Evolutionary conservation across 2,113 vertebrate genomes (phyloP).

Genomic region (Maylandia zebra): DNA sequence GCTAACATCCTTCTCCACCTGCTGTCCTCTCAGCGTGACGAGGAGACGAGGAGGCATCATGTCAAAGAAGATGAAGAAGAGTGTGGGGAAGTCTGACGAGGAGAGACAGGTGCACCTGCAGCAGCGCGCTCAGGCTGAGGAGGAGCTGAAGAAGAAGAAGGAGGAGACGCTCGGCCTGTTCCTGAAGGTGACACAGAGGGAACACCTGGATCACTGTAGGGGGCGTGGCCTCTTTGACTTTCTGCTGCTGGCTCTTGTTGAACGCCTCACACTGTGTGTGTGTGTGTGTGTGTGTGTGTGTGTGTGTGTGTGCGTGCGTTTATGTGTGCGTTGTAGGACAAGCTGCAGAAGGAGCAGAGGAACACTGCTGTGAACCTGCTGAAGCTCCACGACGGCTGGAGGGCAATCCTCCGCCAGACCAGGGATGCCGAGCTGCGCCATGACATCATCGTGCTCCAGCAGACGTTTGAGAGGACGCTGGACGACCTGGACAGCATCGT

Average conservation of each 20-base stretch:
- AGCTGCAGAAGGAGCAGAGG: slow-evolving; percentile 47
- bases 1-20: neutral
- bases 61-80: slow-evolving; percentile 15
- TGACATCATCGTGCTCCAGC: neutral
- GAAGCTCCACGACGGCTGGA: slow-evolving; percentile 35
- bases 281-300: neutral
- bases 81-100: slow-evolving; percentile 8
- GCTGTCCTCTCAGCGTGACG: neutral
- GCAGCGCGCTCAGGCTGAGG: slow-evolving; percentile 23
- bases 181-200: slow-evolving; percentile 2
- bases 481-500: neutral
- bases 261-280: neutral
- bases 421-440: neutral
- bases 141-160: slow-evolving; percentile 29
- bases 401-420: neutral
- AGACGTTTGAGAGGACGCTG: slow-evolving; percentile 23
- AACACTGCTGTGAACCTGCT: slow-evolving; percentile 6
- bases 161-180: slow-evolving; percentile 33
- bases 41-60: neutral
- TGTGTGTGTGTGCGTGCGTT: no score
- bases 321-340: slow-evolving; percentile 27
- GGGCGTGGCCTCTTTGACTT: neutral
- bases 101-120: neutral
- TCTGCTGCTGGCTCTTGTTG: neutral
- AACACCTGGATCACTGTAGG: neutral